Conservation (phyloP, 2,888 invertebrate species). For the Neoaliturus tenellus region DNA sequence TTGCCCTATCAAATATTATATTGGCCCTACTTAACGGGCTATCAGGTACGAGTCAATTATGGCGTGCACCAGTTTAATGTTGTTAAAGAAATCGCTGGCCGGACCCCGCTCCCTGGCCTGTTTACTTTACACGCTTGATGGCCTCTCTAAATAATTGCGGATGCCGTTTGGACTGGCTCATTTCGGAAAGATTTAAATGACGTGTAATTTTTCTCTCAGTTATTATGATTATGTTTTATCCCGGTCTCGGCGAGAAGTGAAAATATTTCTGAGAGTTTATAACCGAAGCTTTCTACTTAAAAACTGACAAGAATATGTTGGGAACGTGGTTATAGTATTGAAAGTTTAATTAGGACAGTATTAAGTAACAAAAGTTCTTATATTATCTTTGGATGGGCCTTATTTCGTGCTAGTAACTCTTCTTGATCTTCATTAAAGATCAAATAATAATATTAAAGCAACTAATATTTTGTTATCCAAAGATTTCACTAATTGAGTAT, state of each 20-base stretch:
- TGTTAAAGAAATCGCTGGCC: slow-evolving; percentile 45
- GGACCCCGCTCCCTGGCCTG: background rate
- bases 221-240: slow-evolving; percentile 12
- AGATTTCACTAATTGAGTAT: too few species aligned
- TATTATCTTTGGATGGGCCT: too few species aligned
- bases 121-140: slow-evolving; percentile 22
- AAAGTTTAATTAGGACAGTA: too few species aligned
- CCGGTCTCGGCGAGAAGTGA: background rate
- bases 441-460: too few species aligned
- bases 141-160: slow-evolving; percentile 27
- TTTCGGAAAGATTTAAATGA: slow-evolving; percentile 12
- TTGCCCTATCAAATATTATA: slow-evolving; percentile 64
- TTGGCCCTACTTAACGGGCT: slow-evolving; percentile 61
- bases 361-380: too few species aligned
- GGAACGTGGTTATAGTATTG: too few species aligned
- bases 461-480: too few species aligned
- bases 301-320: too few species aligned
- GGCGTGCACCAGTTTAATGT: slow-evolving; percentile 48
- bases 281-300: background rate
- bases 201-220: slow-evolving; percentile 7
- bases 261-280: background rate
- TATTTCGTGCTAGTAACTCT: too few species aligned
- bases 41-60: slow-evolving; percentile 59
- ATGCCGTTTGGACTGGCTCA: slow-evolving; percentile 14
- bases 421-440: too few species aligned